A percentile compares a stretch with the other conserved stretches of the same genome.
Conservation (phyloP, 2,113 vertebrate genomes). For the Nycticorax nycticorax region DNA sequence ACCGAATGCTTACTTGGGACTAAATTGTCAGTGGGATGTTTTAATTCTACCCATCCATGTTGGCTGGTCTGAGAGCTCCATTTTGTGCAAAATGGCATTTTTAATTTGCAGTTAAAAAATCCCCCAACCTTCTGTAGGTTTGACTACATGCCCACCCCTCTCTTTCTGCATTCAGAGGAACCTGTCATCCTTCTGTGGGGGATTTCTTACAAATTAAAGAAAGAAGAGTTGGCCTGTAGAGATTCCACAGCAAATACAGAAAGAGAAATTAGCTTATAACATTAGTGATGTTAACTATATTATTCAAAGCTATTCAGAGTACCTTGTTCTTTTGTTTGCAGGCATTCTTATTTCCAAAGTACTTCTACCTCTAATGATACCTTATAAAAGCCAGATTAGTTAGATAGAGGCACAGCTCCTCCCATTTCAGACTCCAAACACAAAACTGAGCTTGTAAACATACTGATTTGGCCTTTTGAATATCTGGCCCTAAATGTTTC, state of each 20-base stretch:
- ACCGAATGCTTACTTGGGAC: not conserved
- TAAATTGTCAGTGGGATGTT: not conserved
- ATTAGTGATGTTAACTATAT: not conserved
- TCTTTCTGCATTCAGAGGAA: not conserved
- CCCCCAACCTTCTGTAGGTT: constrained; percentile 24
- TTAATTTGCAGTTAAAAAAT: constrained; percentile 51
- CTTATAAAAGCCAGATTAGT: not conserved
- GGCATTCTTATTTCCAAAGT: not conserved
- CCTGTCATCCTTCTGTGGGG: not conserved
- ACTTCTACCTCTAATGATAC: not conserved
- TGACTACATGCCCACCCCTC: constrained; percentile 7
- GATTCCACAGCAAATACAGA: not conserved
- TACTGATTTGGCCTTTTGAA: not conserved
- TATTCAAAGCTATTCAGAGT: constrained; percentile 10
- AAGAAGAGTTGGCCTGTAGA: not conserved
- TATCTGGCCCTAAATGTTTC: constrained; percentile 10
- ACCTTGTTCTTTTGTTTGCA: constrained; percentile 15
- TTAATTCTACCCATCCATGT: not conserved
- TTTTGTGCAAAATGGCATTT: constrained; percentile 12
- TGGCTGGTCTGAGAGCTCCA: not conserved
- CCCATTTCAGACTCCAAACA: not conserved
- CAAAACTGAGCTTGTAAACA: not conserved
- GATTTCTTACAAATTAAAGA: constrained; percentile 2
- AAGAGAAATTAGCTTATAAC: constrained; percentile 22
- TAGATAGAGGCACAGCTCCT: not conserved